Base-by-base conservation (phyloP, 2,797 vertebrate species). In the Scarus forsteni region DNA sequence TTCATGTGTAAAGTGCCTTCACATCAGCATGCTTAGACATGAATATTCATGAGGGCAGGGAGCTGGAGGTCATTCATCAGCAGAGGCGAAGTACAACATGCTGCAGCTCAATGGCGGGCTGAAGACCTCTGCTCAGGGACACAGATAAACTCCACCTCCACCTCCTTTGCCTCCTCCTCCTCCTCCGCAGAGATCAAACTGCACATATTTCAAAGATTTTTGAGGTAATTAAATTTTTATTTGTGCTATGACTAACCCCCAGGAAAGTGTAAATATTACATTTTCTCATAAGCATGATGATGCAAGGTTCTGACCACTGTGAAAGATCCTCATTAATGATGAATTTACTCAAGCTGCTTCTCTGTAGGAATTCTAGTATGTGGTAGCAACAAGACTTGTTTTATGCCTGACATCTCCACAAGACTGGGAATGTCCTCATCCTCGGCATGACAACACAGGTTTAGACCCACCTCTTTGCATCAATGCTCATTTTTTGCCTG, bases 31-130 rank as follows among this genome's bases (percentile, higher is more conserved):
- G 50, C 48, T 38, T 27, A 34, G 14, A 44, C 35, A 80, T 86
- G 75, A 90, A 86, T 87, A 92, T 91, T 77, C 66, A 87, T 70
- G 69, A 69, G 7, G 39, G 38, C 3, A 50, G 61, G 64, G 74
- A 65, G 11, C 43, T 13, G 46, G 66, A 58, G 35, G 10, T 60
- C 60, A 71, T 83, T 86, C 57, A 81, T 82, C 76, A 75, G 53
- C 48, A 61, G 53, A 84, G 71, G 46, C 10, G 27, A 19, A 66
- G 51, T 36, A 45, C 38, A 60, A 66, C 77, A 69, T 63, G 60
- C 39, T 60, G 34, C 42, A 50, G 35, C 10, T n/a, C 56, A 50
- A 66, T 49, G 63, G 42, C 60, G 59, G 70, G 13, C 54, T 60
- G 46, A 46, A 61, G 55, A 65, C 19, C 50, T 60, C 45, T 52